Evolutionary conservation across 2,888 invertebrate genomes (phyloP), one percentile per base, ranked within the genome.

Genomic region (Eulithis testata): DNA sequence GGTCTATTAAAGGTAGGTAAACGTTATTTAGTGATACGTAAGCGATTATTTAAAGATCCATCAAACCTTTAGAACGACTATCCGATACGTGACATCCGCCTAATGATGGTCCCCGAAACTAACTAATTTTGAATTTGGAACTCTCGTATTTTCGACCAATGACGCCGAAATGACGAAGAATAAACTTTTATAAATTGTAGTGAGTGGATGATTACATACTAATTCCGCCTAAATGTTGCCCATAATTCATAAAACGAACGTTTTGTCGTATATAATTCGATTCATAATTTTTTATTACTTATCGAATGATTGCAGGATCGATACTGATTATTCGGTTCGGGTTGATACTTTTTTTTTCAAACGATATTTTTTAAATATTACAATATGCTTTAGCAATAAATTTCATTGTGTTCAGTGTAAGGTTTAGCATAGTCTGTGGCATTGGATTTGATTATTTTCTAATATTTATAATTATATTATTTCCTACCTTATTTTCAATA

Each of bases 81-180:
- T 66, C n/a, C 27, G 50, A 66, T 60, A 82, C 82, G 82, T 82
- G 82, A 82, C 81, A 78, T 82, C 82, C 81, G 79, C 76, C 68
- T n/a, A n/a, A 63, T 56, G 61, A 60, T 53, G 63, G 63, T 70
- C 62, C 69, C 71, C 67, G 71, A 73, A 73, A 62, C 66, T 65
- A 63, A 66, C 72, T 73, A 70, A 73, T 73, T 71, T 72, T 64
- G 66, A 71, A 64, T 70, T 31, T 31, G 31, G 31, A 31, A 31
- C 8, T 9, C 6, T 40, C 40, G 40, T 7, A 40, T 72, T 70
- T 70, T 62, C 21, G 60, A 63, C 71, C 64, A 68, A 69, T 73
- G 70, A 66, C 58, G 64, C 72, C 70, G 60, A 72, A 73, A 73
- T 73, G 69, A 73, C 68, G 64, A 68, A 65, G 55, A 73, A 73